Evolutionary conservation across 2,797 vertebrate genomes (phyloP), one percentile per base, ranked within the genome.

Genomic region (Anguilla obscura): DNA sequence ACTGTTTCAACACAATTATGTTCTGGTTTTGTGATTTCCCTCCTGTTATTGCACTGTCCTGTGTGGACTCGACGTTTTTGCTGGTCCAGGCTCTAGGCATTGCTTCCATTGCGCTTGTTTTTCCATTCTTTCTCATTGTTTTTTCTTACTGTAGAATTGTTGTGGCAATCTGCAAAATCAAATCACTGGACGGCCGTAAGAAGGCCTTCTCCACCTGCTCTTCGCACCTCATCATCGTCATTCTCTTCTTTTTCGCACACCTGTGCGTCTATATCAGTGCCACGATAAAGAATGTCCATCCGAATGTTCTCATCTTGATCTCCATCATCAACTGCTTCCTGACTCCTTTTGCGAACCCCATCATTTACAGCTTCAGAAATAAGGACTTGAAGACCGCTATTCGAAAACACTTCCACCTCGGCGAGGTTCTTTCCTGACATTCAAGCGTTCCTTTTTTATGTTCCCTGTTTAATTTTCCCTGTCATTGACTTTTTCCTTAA

Each of bases 11-110:
- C 18, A 6, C 12, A 1, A 83, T 87, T 8, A 21, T 83, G 54
- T 87, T 33, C 45, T 74, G 74, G 56, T 89, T 80, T 69, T 89
- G 85, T 71, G 85, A 80, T 45, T 66, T 84, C 71, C 33, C 76
- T 56, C 56, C 85, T 18, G 24, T 89, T 3, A 45, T 89, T 71
- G 33, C 58, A 48, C 36, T 89, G 3, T 69, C 83, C 14, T 89
- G 84, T 85, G 30, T 30, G 2, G 76, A 88, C 27, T 83, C 84
- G 36, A 82, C 52, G 50, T n/a, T 6, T 10, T 36, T 86, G 14
- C 18, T 58, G 21, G 2, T 27, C 69, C 56, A 79, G 7, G 86
- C 69, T 16, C 69, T 86, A 18, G 71, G 1, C 2, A 52, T 24
- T 86, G 86, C 83, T 85, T 74, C 36, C 1, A 16, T 82, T 7